Percentiles rank a stretch among this genome's conserved stretches.
These are phyloP conservation scores for Elephantulus edwardii DNA, from an alignment of 2,113 vertebrate species.

Conservation along the genomic window DNA sequence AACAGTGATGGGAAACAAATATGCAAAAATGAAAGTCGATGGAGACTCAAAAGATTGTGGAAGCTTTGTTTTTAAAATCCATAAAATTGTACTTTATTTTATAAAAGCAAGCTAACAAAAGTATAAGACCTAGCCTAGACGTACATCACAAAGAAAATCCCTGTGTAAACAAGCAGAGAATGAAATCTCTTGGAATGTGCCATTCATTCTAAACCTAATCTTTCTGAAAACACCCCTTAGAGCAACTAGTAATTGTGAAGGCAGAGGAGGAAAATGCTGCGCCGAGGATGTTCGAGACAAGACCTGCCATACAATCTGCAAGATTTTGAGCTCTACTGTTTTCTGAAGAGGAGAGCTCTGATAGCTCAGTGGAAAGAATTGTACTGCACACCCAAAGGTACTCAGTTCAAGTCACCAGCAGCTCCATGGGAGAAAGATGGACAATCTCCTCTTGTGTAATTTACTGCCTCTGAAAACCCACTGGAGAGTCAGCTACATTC, in stretches of 20 bases:
- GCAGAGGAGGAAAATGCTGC: background rate
- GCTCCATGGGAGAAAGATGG: too few species aligned
- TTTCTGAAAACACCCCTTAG: background rate
- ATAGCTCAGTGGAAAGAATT: too few species aligned
- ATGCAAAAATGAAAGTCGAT: background rate
- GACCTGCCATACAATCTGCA: background rate
- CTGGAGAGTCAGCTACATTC: too few species aligned
- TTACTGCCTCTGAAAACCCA: too few species aligned
- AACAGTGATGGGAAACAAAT: background rate
- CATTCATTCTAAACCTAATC: background rate
- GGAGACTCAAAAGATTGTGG: background rate
- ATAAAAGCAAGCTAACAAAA: constrained; percentile 29
- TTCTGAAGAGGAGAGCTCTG: too few species aligned
- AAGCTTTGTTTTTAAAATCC: constrained; percentile 5
- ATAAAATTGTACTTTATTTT: background rate
- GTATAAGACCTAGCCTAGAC: background rate
- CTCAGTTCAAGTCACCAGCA: too few species aligned
- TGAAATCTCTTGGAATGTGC: background rate
- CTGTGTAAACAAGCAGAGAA: background rate
- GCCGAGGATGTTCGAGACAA: background rate
- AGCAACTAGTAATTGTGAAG: background rate
- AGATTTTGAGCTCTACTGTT: background rate
- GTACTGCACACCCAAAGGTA: too few species aligned
- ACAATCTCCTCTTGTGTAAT: too few species aligned
- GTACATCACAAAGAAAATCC: constrained; percentile 22